Percentiles rank a stretch among this genome's conserved stretches.
Evolutionary conservation across 2,888 invertebrate species (phyloP).

Genomic region (Incurvaria masculella): DNA sequence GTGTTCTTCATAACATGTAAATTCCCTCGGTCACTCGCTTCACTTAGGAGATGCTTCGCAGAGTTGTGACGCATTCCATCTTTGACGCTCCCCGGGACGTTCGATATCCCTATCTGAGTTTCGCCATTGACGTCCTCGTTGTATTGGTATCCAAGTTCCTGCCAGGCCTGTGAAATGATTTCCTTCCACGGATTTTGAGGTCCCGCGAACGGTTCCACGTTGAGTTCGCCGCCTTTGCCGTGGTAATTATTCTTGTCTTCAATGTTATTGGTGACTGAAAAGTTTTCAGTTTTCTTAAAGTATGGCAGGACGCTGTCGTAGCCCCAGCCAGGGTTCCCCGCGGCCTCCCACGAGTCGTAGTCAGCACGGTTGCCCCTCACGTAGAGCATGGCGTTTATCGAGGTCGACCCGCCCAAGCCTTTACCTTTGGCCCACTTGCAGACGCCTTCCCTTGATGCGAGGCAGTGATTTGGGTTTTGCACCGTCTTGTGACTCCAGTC

Average conservation of each 20-base stretch:
- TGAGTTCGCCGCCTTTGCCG: constrained; percentile 25
- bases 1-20: constrained; percentile 45
- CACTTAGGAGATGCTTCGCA: constrained; percentile 42
- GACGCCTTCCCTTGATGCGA: constrained; percentile 29
- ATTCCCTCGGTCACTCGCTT: constrained; percentile 22
- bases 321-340: constrained; percentile 53
- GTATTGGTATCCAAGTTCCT: constrained; percentile 32
- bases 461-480: constrained; percentile 30
- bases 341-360: constrained; percentile 52
- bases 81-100: constrained; percentile 38
- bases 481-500: constrained; percentile 56
- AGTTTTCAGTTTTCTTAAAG: constrained; percentile 40
- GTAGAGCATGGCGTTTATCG: constrained; percentile 61
- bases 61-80: constrained; percentile 48
- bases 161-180: constrained; percentile 29
- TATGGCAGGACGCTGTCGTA: constrained; percentile 44
- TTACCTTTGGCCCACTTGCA: constrained; percentile 64
- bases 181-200: constrained; percentile 22
- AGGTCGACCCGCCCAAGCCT: constrained; percentile 59
- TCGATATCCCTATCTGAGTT: constrained; percentile 41
- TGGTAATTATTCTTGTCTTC: constrained; percentile 16
- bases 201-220: constrained; percentile 23
- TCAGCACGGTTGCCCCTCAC: constrained; percentile 54
- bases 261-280: constrained; percentile 15
- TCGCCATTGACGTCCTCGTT: constrained; percentile 31